phyloP scores from a whole-genome alignment of 2,888 invertebrate genomes.

The Homarus gammarus region DNA sequence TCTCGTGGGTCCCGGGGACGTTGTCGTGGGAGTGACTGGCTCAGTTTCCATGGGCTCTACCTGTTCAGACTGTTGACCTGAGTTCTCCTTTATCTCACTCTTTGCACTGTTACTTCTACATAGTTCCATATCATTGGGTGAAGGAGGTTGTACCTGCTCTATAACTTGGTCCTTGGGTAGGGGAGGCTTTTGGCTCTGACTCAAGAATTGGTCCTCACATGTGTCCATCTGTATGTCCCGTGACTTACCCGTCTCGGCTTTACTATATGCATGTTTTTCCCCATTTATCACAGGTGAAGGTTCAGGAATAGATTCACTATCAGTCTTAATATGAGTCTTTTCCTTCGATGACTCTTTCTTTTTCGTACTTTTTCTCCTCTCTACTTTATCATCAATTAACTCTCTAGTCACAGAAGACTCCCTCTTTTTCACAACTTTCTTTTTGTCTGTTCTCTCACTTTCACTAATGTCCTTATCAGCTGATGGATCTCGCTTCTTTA shows the following conservation, averaged over 20 bases:
- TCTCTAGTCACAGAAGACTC: conserved; percentile 44
- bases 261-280: conserved; percentile 6
- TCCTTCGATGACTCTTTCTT: conserved; percentile 60
- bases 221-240: conserved; percentile 17
- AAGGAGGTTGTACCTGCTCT: conserved; percentile 34
- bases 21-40: background rate
- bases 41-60: conserved; percentile 36
- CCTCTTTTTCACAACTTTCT: conserved; percentile 56
- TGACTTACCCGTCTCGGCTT: conserved; percentile 32
- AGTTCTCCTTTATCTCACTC: background rate
- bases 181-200: conserved; percentile 37
- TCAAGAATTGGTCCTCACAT: conserved; percentile 39
- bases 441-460: conserved; percentile 51
- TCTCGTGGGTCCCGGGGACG: background rate
- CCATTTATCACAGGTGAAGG: conserved; percentile 60
- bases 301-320: conserved; percentile 38
- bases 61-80: background rate
- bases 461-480: conserved; percentile 53
- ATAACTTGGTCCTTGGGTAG: conserved; percentile 47
- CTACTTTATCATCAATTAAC: conserved; percentile 40
- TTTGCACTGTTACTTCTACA: conserved; percentile 35
- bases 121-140: conserved; percentile 15
- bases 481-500: conserved; percentile 70
- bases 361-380: conserved; percentile 64
- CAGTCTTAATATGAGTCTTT: conserved; percentile 31